Percentiles rank a stretch among this genome's conserved stretches.
phyloP scores from a whole-genome alignment of 2,113 vertebrate genomes.

The Chloebia gouldiae region DNA sequence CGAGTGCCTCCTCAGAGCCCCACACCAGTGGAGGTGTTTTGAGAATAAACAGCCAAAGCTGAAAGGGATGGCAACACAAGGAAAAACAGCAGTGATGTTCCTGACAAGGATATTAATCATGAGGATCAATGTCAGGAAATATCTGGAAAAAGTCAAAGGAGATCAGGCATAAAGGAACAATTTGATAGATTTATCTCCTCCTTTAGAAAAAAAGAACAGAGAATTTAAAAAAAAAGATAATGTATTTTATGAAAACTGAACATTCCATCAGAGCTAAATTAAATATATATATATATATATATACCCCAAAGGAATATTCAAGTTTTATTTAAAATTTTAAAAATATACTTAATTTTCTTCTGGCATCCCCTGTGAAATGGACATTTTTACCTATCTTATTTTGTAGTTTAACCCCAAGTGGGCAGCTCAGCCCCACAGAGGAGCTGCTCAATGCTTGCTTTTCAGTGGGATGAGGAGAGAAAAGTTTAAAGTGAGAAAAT shows the following conservation, averaged over 20 bases:
- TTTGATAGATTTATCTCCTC: background rate
- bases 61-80: background rate
- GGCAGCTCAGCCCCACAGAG: background rate
- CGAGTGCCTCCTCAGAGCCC: background rate
- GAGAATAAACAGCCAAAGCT: background rate
- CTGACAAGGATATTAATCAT: background rate
- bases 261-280: background rate
- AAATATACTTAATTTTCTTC: background rate
- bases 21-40: background rate
- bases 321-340: background rate
- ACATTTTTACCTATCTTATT: background rate
- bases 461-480: background rate
- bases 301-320: background rate
- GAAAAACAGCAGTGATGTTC: background rate
- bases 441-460: accelerated
- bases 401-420: background rate
- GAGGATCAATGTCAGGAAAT: background rate
- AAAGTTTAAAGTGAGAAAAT: background rate
- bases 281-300: background rate
- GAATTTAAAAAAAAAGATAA: background rate
- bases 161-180: background rate
- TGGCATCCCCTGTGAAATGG: background rate
- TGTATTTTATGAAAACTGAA: background rate
- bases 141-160: background rate
- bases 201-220: background rate